Percentiles rank a stretch among this genome's conserved stretches.
Conservation (phyloP, 2,113 vertebrate genomes). For the Mionectes macconnelli region DNA sequence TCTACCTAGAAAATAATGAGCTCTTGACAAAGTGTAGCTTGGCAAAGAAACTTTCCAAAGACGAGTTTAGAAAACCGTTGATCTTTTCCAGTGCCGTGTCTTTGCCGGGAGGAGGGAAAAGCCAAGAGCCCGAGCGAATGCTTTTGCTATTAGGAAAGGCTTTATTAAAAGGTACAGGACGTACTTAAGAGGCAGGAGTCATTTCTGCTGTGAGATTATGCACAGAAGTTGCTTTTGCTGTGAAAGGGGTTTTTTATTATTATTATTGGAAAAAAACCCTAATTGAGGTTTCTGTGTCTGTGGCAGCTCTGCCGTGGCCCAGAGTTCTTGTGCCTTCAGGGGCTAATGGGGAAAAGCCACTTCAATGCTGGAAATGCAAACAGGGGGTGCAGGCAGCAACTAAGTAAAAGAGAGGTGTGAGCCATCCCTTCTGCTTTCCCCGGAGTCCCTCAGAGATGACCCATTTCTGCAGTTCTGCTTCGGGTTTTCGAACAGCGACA, state of each 20-base stretch:
- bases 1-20: constrained; percentile 65
- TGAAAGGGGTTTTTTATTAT: neutral
- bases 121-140: constrained; percentile 28
- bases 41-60: constrained; percentile 70
- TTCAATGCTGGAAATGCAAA: neutral
- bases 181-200: neutral
- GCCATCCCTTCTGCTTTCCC: neutral
- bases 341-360: neutral
- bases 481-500: neutral
- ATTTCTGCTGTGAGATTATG: neutral
- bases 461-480: neutral
- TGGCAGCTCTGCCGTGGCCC: neutral
- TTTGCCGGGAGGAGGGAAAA: constrained; percentile 13
- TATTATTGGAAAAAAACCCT: neutral
- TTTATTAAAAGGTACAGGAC: constrained; percentile 16
- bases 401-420: neutral
- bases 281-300: neutral
- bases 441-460: neutral
- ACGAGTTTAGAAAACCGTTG: constrained; percentile 44
- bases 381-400: neutral
- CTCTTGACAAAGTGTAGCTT: constrained; percentile 70
- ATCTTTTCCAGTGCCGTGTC: constrained; percentile 43
- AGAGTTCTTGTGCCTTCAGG: neutral
- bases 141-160: constrained; percentile 37
- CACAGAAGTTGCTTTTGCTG: neutral